Evolutionary conservation across 2,797 vertebrate genomes (phyloP).

Genomic region (Apogon hyalosoma): DNA sequence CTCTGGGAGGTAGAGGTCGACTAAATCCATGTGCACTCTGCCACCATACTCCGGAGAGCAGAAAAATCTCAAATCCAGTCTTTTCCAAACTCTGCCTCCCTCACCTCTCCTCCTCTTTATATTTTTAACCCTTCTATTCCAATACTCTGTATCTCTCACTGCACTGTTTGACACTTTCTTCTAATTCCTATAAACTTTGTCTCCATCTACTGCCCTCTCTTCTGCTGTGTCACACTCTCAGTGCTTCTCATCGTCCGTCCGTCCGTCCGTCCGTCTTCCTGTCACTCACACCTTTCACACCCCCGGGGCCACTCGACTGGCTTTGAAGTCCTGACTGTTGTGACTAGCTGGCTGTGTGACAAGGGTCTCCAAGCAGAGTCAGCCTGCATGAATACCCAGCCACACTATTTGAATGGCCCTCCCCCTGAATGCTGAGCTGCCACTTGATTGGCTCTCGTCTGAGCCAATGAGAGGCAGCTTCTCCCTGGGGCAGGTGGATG

Average conservation of each 20-base stretch:
- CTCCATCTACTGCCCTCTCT: slow-evolving; percentile 57
- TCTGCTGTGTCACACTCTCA: slow-evolving; percentile 29
- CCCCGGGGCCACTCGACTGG: slow-evolving; percentile 32
- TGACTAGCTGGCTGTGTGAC: slow-evolving; percentile 62
- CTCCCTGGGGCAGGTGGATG: slow-evolving; percentile 66
- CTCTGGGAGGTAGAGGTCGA: slow-evolving; percentile 82
- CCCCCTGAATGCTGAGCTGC: slow-evolving; percentile 47
- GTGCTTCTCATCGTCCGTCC: slow-evolving; percentile 41
- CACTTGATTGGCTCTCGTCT: slow-evolving; percentile 60
- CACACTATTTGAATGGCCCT: slow-evolving; percentile 67
- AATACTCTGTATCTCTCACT: slow-evolving; percentile 12
- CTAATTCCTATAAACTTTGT: slow-evolving; percentile 39
- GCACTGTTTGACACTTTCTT: slow-evolving; percentile 35
- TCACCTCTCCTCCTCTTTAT: neutral
- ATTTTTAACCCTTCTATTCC: neutral
- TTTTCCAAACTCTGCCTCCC: slow-evolving; percentile 1
- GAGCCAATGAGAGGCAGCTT: slow-evolving; percentile 64
- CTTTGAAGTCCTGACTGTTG: slow-evolving; percentile 68
- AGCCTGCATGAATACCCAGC: slow-evolving; percentile 56
- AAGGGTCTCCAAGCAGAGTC: slow-evolving; percentile 63
- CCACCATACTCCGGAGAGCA: slow-evolving; percentile 68
- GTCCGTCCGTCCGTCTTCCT: slow-evolving; percentile 37
- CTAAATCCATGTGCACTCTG: slow-evolving; percentile 80
- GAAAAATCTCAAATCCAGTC: slow-evolving; percentile 17
- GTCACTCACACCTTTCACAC: slow-evolving; percentile 61